phyloP scores from a whole-genome alignment of 2,888 invertebrate species.

The Diloba caeruleocephala region DNA sequence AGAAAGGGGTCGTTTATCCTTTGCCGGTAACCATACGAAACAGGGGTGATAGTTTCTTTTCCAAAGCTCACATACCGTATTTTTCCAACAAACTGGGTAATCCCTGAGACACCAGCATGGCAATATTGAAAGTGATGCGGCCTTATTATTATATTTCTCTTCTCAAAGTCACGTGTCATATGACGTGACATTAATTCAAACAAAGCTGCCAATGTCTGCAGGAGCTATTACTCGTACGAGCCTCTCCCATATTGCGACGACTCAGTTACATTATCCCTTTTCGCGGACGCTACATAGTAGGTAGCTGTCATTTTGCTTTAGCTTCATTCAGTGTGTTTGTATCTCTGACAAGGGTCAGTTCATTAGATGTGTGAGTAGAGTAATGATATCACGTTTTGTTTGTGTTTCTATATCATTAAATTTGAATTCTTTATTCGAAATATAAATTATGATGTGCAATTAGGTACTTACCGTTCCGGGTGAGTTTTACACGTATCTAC shows the following conservation, averaged over 20 bases:
- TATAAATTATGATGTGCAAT: too few relatives aligned
- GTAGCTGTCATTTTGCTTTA: conserved; percentile 54
- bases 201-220: conserved; percentile 62
- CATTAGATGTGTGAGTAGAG: conserved; percentile 43
- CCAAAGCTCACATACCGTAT: too few relatives aligned
- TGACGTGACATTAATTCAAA: conserved; percentile 63
- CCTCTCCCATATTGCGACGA: conserved; percentile 73
- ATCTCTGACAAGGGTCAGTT: conserved; percentile 45
- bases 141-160: background rate
- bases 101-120: too few relatives aligned
- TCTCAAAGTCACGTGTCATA: conserved; percentile 38
- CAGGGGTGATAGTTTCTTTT: too few relatives aligned
- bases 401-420: conserved; percentile 19
- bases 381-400: conserved; percentile 46
- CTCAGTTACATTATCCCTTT: conserved; percentile 76
- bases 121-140: too few relatives aligned
- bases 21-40: too few relatives aligned
- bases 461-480: too few relatives aligned
- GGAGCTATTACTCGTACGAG: conserved; percentile 65
- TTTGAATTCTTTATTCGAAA: conserved; percentile 22
- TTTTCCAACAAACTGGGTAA: too few relatives aligned
- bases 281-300: conserved; percentile 65
- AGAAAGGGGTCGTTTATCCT: too few relatives aligned
- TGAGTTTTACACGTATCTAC: too few relatives aligned
- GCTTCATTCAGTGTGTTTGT: conserved; percentile 40